Conservation (phyloP, 23 tunicate genomes). For the Diplosoma virens region DNA sequence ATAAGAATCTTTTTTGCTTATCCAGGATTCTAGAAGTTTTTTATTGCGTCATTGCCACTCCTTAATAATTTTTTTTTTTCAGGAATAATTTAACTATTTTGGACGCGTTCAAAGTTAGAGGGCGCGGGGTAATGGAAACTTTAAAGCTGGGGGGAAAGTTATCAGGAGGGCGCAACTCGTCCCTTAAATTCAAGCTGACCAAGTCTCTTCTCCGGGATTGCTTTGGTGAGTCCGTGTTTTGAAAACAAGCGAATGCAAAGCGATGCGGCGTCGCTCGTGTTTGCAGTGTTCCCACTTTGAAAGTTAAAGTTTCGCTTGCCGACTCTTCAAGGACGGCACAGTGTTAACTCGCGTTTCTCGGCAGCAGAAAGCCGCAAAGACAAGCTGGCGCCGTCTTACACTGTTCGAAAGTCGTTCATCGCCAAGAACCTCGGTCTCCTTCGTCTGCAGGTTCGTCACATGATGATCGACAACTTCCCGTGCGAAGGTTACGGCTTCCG, state of each 20-base stretch:
- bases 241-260: not conserved
- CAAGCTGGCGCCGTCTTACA: conserved; percentile 42
- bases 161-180: conserved; percentile 38
- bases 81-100: conserved; percentile 84
- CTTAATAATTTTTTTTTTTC: not conserved
- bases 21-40: too few relatives aligned
- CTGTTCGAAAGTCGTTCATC: conserved; percentile 78
- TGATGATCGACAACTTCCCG: conserved; percentile 67
- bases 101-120: conserved; percentile 58
- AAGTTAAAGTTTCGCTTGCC: not conserved
- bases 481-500: conserved; percentile 95
- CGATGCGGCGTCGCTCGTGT: not conserved
- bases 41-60: too few relatives aligned
- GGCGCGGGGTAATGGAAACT: conserved; percentile 52
- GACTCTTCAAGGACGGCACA: too few relatives aligned
- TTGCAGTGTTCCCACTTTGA: not conserved
- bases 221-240: conserved; percentile 23
- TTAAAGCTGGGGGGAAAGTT: conserved; percentile 71
- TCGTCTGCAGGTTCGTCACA: conserved; percentile 56
- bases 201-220: conserved; percentile 74
- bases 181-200: conserved; percentile 63
- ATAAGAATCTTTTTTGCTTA: too few relatives aligned
- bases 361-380: conserved; percentile 55
- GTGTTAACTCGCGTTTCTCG: not conserved
- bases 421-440: conserved; percentile 79